These are phyloP conservation scores for Eupithecia abbreviata DNA, from an alignment of 2,888 invertebrate genomes.

Conservation along the genomic window DNA sequence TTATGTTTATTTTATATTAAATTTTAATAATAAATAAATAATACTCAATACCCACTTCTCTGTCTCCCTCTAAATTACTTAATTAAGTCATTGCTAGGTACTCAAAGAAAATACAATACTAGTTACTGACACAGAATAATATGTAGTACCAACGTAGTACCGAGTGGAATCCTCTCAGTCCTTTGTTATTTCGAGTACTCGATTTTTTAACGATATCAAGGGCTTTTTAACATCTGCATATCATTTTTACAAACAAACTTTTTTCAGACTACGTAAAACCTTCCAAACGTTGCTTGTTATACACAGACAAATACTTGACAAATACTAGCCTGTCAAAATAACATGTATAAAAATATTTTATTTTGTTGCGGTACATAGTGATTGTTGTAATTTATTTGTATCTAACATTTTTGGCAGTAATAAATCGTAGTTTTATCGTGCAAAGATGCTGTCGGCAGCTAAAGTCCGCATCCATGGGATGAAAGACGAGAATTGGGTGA, in stretches of 20 bases:
- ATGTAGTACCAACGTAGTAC: no score
- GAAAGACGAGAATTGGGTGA: conserved; percentile 86
- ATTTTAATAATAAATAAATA: not conserved
- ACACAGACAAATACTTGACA: not conserved
- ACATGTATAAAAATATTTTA: not conserved
- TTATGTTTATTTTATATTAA: not conserved
- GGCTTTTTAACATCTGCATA: not conserved
- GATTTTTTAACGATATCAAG: not conserved
- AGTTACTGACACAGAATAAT: no score
- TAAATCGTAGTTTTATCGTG: not conserved
- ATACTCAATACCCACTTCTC: not conserved
- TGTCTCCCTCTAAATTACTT: no score
- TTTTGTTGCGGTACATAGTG: not conserved
- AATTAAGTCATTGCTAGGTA: no score
- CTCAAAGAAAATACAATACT: no score
- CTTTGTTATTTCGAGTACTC: not conserved
- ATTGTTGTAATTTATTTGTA: not conserved
- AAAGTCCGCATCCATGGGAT: conserved; percentile 85
- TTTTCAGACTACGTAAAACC: not conserved
- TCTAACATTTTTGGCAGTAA: not conserved
- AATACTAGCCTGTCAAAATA: not conserved
- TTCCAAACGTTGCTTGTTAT: not conserved
- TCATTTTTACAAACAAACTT: not conserved
- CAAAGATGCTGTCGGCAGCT: conserved; percentile 81
- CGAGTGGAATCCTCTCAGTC: not conserved